Evolutionary conservation across 2,797 vertebrate genomes (phyloP).

Genomic region (Sebastes hubbsi): DNA sequence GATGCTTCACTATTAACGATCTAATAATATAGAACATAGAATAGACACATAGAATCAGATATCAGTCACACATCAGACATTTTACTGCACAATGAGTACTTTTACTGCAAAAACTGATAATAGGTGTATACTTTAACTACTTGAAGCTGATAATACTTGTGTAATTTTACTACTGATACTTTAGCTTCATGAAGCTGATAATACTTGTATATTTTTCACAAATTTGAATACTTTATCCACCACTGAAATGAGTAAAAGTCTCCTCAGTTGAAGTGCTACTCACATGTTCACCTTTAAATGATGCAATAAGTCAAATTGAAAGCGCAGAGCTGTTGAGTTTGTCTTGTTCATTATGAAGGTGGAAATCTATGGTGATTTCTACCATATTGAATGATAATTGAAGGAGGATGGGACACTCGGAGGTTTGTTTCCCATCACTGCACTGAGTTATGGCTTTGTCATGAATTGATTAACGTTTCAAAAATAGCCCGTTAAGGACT

Average conservation of each 20-base stretch:
- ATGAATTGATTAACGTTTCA: slow-evolving; percentile 56
- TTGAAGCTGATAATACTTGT: not conserved
- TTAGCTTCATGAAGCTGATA: not conserved
- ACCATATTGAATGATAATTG: not conserved
- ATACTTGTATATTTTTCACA: no score
- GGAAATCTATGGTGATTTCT: slow-evolving; percentile 22
- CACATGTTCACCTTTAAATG: not conserved
- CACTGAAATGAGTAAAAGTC: not conserved
- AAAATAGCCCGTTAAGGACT: slow-evolving; percentile 54
- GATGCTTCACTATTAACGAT: no score
- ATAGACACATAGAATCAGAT: not conserved
- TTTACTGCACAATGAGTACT: not conserved
- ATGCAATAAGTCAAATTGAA: not conserved
- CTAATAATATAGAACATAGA: no score
- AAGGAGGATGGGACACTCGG: not conserved
- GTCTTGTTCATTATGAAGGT: slow-evolving; percentile 6
- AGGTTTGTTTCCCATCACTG: slow-evolving; percentile 1
- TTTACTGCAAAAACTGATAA: not conserved
- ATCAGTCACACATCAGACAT: not conserved
- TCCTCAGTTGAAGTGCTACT: not conserved
- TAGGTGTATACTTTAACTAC: not conserved
- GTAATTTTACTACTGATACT: not conserved
- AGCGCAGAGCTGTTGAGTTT: not conserved
- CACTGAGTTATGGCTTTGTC: slow-evolving; percentile 51
- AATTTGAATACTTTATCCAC: not conserved